phyloP scores from a whole-genome alignment of 2,113 vertebrate species.

The Sula dactylatra region DNA sequence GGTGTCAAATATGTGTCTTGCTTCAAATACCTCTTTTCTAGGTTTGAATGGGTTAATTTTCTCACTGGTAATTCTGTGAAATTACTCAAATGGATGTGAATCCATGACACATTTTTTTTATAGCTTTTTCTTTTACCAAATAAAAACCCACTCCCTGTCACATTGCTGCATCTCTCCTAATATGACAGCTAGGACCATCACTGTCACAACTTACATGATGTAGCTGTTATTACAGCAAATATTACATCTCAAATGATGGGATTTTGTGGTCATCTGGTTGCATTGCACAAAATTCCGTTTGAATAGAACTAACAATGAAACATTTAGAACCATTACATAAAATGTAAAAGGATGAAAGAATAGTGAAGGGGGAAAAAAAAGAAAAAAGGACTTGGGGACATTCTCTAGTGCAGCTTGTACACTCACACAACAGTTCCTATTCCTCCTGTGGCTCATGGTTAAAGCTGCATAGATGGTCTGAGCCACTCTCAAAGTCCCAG shows the following conservation, averaged over 20 bases:
- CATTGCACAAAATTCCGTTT: background rate
- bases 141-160: background rate
- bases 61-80: background rate
- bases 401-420: background rate
- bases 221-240: slow-evolving; percentile 15
- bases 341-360: background rate
- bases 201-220: background rate
- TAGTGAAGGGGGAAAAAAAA: background rate
- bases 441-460: background rate
- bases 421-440: background rate
- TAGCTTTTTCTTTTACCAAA: background rate
- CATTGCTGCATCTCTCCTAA: background rate
- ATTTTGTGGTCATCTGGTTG: slow-evolving; percentile 15
- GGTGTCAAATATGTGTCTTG: background rate
- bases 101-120: background rate
- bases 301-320: slow-evolving; percentile 24
- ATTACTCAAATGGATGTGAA: slow-evolving; percentile 5
- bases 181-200: slow-evolving; percentile 6
- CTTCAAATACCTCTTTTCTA: background rate
- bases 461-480: background rate
- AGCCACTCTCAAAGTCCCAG: background rate
- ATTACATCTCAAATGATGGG: background rate
- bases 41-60: background rate
- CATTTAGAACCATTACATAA: background rate
- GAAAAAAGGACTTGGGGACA: background rate